Conservation (phyloP, 2,113 vertebrate genomes). For the Crotalus viridis region DNA sequence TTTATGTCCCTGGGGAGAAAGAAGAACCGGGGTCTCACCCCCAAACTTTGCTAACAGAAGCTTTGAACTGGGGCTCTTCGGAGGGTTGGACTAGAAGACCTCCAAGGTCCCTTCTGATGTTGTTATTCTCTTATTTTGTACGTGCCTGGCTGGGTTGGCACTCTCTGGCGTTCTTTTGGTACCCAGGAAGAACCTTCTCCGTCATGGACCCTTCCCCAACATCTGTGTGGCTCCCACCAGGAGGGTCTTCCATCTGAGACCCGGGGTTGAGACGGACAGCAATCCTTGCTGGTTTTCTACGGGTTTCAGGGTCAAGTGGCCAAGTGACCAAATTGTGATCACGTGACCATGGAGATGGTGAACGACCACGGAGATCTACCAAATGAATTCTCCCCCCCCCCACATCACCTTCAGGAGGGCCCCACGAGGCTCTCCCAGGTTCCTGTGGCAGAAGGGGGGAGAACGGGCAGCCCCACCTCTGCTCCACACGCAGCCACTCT, state of each 20-base stretch:
- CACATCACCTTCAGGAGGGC: neutral
- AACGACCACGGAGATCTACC: neutral
- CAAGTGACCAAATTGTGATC: neutral
- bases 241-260: neutral
- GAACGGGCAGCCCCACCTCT: neutral
- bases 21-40: accelerated
- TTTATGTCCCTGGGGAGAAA: no score
- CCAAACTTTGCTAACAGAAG: neutral
- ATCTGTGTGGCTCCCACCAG: neutral
- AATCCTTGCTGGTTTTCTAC: neutral
- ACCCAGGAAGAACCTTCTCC: neutral
- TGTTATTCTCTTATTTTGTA: neutral
- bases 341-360: neutral
- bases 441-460: neutral
- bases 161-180: neutral
- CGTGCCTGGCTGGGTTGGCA: neutral
- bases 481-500: neutral
- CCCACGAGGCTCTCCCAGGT: neutral
- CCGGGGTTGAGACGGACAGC: neutral
- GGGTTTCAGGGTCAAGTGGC: neutral
- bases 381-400: neutral
- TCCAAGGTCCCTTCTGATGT: neutral
- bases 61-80: neutral
- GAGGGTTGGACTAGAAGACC: neutral
- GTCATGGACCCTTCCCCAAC: neutral